These are phyloP conservation scores for Carpatolechia fugitivella DNA, from an alignment of 2,888 invertebrate species.

Conservation along the genomic window DNA sequence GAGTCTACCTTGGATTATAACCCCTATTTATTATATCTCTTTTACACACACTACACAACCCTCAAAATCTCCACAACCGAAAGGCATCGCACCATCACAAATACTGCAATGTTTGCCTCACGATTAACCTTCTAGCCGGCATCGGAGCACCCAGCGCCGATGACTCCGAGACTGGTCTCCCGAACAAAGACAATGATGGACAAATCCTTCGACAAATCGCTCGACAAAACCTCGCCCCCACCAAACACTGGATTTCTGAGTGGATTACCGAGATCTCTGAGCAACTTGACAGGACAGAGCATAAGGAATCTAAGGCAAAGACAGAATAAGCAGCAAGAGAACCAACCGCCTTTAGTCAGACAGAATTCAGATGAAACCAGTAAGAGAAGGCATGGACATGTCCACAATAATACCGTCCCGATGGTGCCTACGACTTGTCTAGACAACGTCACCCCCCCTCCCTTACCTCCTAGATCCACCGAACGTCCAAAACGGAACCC, in stretches of 20 bases:
- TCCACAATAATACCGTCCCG: slow-evolving; percentile 59
- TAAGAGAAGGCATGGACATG: slow-evolving; percentile 42
- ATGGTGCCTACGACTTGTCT: slow-evolving; percentile 66
- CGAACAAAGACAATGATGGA: slow-evolving; percentile 32
- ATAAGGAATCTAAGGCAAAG: slow-evolving; percentile 55
- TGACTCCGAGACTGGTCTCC: slow-evolving; percentile 31
- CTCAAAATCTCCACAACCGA: background rate
- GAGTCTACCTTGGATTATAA: too few species aligned
- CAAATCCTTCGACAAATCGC: slow-evolving; percentile 29
- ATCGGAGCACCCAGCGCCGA: slow-evolving; percentile 17
- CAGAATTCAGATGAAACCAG: slow-evolving; percentile 57
- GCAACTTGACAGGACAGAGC: slow-evolving; percentile 72
- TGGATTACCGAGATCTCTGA: slow-evolving; percentile 67
- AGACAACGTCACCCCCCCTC: slow-evolving; percentile 63
- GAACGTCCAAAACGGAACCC: slow-evolving; percentile 52
- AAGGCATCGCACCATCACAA: slow-evolving; percentile 18
- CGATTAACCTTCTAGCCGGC: slow-evolving; percentile 3
- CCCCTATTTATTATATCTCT: too few species aligned
- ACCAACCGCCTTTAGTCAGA: slow-evolving; percentile 46
- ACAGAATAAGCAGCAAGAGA: slow-evolving; percentile 44
- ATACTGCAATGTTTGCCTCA: slow-evolving; percentile 6
- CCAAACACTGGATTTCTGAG: slow-evolving; percentile 60
- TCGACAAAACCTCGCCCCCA: slow-evolving; percentile 32
- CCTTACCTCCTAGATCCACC: slow-evolving; percentile 54
- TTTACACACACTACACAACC: too few species aligned